These are phyloP conservation scores for Neodiprion lecontei DNA, from an alignment of 1,140 invertebrate genomes.

Conservation along the genomic window DNA sequence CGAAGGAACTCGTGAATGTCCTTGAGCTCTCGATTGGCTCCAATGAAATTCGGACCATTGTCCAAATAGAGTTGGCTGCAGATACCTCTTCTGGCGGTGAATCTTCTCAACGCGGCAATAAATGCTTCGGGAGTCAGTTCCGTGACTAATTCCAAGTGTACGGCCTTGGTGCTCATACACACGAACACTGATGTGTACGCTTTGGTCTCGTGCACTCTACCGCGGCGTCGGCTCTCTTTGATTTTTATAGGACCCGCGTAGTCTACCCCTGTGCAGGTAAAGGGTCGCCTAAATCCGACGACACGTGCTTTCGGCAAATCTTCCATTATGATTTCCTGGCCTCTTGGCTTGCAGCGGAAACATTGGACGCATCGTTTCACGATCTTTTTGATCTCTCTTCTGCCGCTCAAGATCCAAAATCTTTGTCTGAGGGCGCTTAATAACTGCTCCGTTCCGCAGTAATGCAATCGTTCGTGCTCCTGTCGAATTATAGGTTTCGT, in stretches of 20 bases:
- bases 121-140: constrained; percentile 23
- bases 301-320: constrained; percentile 33
- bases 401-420: constrained; percentile 32
- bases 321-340: constrained; percentile 35
- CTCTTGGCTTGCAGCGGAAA: constrained; percentile 29
- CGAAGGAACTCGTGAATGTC: constrained; percentile 4
- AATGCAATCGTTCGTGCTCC: constrained; percentile 27
- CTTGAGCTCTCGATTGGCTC: constrained; percentile 15
- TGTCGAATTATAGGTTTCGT: constrained; percentile 21
- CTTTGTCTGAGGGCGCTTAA: constrained; percentile 25
- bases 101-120: constrained; percentile 25
- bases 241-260: constrained; percentile 45
- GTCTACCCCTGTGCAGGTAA: constrained; percentile 39
- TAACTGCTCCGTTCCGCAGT: constrained; percentile 34
- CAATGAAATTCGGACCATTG: constrained; percentile 37
- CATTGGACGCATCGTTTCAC: constrained; percentile 26
- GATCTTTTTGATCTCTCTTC: constrained; percentile 18
- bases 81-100: constrained; percentile 24
- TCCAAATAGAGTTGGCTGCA: constrained; percentile 31
- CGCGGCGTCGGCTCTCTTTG: constrained; percentile 29
- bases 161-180: constrained; percentile 21
- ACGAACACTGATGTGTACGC: constrained; percentile 33
- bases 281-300: constrained; percentile 31
- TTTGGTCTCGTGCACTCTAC: constrained; percentile 20
- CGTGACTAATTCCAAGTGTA: constrained; percentile 25